phyloP scores from a whole-genome alignment of 92 coral and sea anemone genomes.

The Palythoa grandiflora region DNA sequence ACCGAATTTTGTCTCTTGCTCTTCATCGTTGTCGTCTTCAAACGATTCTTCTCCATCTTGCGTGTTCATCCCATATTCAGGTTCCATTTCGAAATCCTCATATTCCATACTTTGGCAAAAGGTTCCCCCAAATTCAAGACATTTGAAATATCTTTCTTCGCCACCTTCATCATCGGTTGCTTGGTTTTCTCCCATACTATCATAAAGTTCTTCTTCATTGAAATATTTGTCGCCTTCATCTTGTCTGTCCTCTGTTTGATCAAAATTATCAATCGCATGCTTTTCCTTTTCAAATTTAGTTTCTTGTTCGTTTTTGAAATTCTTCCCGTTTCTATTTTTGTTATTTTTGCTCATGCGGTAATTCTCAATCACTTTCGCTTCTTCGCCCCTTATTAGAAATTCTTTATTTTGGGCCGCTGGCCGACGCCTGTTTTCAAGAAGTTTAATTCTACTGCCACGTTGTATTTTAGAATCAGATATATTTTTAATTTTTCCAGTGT shows the following conservation, averaged over 20 bases:
- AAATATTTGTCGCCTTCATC: not conserved
- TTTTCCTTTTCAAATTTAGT: not conserved
- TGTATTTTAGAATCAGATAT: not conserved
- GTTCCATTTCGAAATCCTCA: constrained; percentile 1
- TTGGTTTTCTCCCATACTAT: constrained; percentile 14
- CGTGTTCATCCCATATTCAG: not conserved
- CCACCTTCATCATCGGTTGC: not conserved
- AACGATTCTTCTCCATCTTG: not conserved
- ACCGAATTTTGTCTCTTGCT: not conserved
- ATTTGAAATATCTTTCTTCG: not conserved
- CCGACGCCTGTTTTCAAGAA: not conserved
- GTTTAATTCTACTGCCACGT: not conserved
- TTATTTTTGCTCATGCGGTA: not conserved
- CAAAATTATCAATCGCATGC: constrained; percentile 2
- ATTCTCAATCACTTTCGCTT: not conserved
- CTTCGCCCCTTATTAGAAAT: not conserved
- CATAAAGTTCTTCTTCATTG: constrained; percentile 15
- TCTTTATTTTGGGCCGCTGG: not conserved
- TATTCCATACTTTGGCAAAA: constrained; percentile 31
- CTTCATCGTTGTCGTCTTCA: constrained; percentile 10
- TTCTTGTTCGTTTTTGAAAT: not conserved
- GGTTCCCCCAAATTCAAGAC: constrained; percentile 5
- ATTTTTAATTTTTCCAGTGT: not conserved
- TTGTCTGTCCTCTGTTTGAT: not conserved
- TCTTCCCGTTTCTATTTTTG: not conserved